Evolutionary conservation across 1,140 invertebrate species (phyloP), one percentile per base, ranked within the genome.

Genomic region (Leptonema lineaticorne): DNA sequence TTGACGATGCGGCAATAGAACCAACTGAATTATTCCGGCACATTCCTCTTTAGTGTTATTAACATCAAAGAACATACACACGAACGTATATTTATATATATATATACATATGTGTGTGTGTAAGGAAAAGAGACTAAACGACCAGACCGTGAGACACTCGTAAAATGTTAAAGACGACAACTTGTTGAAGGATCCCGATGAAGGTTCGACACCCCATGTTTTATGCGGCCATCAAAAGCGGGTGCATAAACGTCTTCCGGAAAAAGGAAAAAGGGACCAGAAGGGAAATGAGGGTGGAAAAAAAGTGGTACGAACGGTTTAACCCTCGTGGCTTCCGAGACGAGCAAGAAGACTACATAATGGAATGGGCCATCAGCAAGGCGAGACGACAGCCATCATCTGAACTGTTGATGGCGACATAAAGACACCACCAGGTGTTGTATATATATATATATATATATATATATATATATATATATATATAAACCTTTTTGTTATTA

Each of bases 291-390:
- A 41, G 63, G 58, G 27, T 20, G 7, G 41, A 48, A 20, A 53
- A 48, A 41, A 62, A 29, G n/a, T n/a, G n/a, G n/a, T n/a, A n/a
- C n/a, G n/a, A n/a, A n/a, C n/a, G n/a, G n/a, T n/a, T n/a, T n/a
- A 63, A 37, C 48, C 28, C 67, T 63, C 30, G 20, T n/a, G 27
- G 14, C 41, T 6, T 7, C 45, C 2, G 29, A 9, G 59, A 33
- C 22, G 48, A 18, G n/a, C 28, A 30, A 8, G 53, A 57, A 26
- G 59, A 33, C 65, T 45, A 67, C 67, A 59, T 72, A 72, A 72
- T 72, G 68, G 71, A 62, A 72, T 72, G 71, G 66, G 60, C 71
- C 68, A 72, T 72, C 71, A 72, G 68, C 50, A 37, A 56, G 63
- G 28, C 66, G 56, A 69, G 46, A 71, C 66, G 46, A 64, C 65